Conservation (phyloP, 2,888 invertebrate species). For the Eristalis arbustorum region DNA sequence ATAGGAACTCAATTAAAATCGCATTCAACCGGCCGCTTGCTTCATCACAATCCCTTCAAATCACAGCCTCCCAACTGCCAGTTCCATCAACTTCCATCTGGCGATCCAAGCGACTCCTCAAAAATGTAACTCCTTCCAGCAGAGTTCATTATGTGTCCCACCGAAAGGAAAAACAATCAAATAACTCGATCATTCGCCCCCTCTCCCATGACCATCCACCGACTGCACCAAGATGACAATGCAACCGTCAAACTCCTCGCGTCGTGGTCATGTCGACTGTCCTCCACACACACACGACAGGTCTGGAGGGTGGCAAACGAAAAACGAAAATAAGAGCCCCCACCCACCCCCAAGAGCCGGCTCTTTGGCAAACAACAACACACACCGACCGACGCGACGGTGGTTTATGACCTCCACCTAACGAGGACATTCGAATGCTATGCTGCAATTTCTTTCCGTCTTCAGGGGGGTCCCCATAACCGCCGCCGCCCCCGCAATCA, state of each 20-base stretch:
- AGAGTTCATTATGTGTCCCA: conserved; percentile 30
- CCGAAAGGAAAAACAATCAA: conserved; percentile 39
- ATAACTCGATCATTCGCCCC: conserved; percentile 42
- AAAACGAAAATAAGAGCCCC: conserved; percentile 1
- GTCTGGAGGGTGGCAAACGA: conserved; percentile 19
- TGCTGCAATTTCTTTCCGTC: conserved; percentile 71
- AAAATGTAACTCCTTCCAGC: background rate
- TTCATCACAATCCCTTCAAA: background rate
- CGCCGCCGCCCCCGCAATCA: conserved; percentile 60
- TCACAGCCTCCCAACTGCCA: conserved; percentile 16
- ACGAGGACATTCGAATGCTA: conserved; percentile 71
- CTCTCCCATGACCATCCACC: background rate
- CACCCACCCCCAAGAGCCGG: conserved; percentile 3
- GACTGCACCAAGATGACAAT: conserved; percentile 31
- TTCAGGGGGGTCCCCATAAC: conserved; percentile 18
- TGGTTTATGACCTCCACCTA: conserved; percentile 70
- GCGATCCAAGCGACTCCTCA: background rate
- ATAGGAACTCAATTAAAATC: no score
- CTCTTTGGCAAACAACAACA: conserved; percentile 12
- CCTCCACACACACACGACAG: background rate
- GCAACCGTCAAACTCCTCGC: conserved; percentile 49
- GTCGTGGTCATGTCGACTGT: conserved; percentile 14
- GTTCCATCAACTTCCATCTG: conserved; percentile 17
- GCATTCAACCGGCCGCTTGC: no score
- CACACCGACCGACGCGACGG: conserved; percentile 56